phyloP scores from a whole-genome alignment of 2,797 vertebrate species.

The Anabacerthia variegaticeps region DNA sequence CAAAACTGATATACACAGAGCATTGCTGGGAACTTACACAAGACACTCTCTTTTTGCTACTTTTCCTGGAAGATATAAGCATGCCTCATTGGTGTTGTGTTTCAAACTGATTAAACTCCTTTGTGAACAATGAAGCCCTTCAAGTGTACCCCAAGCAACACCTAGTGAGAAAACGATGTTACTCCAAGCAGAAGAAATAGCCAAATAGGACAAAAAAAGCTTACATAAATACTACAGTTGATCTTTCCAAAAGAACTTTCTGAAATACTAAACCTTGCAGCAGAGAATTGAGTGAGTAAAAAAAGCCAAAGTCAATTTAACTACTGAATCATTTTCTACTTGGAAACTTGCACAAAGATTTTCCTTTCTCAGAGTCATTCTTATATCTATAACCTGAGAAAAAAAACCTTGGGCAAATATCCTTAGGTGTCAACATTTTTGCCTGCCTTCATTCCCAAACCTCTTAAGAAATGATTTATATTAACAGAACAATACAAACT shows the following conservation, averaged over 20 bases:
- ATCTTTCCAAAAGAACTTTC: neutral
- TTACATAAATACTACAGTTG: neutral
- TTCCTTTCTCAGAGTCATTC: neutral
- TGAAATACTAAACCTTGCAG: neutral
- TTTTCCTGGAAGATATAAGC: neutral
- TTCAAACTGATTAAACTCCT: neutral
- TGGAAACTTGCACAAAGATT: neutral
- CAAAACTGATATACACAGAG: neutral
- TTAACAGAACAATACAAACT: constrained; percentile 40
- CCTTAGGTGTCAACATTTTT: neutral
- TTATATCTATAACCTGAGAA: neutral
- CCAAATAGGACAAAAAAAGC: neutral
- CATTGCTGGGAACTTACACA: neutral
- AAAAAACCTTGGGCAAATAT: constrained; percentile 20
- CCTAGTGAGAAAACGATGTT: neutral
- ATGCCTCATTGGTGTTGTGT: neutral
- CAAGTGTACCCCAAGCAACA: neutral
- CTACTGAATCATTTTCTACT: neutral
- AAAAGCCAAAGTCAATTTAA: neutral
- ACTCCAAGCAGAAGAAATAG: neutral
- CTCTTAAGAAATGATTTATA: neutral
- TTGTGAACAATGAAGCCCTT: neutral
- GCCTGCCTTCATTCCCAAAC: neutral
- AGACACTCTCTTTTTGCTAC: neutral
- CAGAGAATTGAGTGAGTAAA: neutral